phyloP scores from a whole-genome alignment of 2,113 vertebrate species.

The Amia ocellicauda region DNA sequence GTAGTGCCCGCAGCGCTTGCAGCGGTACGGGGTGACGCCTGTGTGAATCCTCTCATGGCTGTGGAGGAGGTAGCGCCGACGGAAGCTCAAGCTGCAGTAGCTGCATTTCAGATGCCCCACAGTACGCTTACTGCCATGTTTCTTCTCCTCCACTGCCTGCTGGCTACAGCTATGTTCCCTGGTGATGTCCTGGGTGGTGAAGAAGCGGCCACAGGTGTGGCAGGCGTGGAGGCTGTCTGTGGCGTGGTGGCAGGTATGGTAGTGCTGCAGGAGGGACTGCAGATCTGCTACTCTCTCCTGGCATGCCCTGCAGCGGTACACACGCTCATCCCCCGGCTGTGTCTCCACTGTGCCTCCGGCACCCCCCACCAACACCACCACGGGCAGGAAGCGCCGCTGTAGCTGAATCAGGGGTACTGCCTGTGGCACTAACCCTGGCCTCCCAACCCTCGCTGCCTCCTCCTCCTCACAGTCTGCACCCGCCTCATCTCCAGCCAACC shows the following conservation, averaged over 20 bases:
- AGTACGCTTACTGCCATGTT: constrained; percentile 1
- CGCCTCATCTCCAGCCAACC: too few species aligned
- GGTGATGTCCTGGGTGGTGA: constrained; percentile 29
- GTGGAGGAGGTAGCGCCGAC: constrained; percentile 27
- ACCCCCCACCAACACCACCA: too few species aligned
- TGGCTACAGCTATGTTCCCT: constrained; percentile 43
- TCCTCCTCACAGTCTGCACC: too few species aligned
- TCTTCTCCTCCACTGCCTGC: neutral
- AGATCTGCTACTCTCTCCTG: constrained; percentile 32
- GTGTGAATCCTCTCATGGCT: constrained; percentile 56
- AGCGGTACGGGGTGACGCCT: constrained; percentile 51
- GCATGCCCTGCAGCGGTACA: constrained; percentile 51
- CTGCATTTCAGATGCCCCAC: constrained; percentile 33
- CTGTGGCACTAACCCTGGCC: too few species aligned
- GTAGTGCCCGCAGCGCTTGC: constrained; percentile 52
- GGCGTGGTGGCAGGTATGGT: constrained; percentile 41
- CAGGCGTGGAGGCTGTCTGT: constrained; percentile 44
- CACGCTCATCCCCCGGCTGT: constrained; percentile 15
- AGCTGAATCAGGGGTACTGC: too few species aligned
- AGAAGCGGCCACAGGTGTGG: constrained; percentile 46
- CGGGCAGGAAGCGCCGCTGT: too few species aligned
- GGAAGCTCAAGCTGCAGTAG: constrained; percentile 44
- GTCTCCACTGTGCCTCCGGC: too few species aligned
- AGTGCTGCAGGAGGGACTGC: constrained; percentile 58
- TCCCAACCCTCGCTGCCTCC: too few species aligned